Conservation (phyloP, 2,113 vertebrate genomes). For the Cyprichromis sp. region DNA sequence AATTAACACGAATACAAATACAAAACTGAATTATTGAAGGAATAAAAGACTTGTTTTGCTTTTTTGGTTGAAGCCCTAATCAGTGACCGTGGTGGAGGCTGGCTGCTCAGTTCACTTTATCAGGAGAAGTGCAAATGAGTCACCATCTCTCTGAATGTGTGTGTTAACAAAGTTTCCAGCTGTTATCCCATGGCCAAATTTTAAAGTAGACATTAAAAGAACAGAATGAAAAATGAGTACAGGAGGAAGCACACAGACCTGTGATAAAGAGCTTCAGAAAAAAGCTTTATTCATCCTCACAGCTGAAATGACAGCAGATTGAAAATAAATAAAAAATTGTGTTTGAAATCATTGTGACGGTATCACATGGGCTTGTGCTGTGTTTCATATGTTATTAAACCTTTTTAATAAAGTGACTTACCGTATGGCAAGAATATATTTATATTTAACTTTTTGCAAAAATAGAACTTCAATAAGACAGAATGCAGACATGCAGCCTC, state of each 20-base stretch:
- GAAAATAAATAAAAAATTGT: background rate
- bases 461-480: background rate
- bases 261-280: background rate
- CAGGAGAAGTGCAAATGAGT: background rate
- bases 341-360: background rate
- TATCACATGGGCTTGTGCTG: background rate
- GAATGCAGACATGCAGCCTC: background rate
- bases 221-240: background rate
- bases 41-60: background rate
- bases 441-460: background rate
- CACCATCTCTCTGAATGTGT: background rate
- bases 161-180: background rate
- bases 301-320: background rate
- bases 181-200: background rate
- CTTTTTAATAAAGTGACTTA: background rate
- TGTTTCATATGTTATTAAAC: background rate
- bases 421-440: background rate
- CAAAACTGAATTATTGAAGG: background rate
- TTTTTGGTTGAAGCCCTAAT: background rate
- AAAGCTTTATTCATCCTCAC: background rate
- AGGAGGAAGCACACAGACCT: background rate
- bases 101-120: background rate
- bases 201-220: background rate
- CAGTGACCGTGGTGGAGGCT: background rate
- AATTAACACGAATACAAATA: background rate